Evolutionary conservation across 2,888 invertebrate genomes (phyloP), one percentile per base, ranked within the genome.

Genomic region (Agrochola macilenta): DNA sequence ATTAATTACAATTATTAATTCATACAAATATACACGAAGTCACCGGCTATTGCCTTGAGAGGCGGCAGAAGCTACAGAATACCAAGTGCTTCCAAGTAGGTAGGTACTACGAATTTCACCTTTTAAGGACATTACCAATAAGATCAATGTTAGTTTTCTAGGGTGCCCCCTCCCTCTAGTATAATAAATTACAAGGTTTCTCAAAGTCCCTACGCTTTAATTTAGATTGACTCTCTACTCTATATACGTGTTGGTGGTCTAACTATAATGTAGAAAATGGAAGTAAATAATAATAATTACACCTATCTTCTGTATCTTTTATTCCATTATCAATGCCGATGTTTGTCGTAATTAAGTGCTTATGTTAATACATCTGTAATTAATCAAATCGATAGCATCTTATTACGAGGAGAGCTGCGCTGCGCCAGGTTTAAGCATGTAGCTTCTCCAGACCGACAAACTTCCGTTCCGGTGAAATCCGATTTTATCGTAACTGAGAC

Each of bases 391-490:
- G 79, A 82, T 81, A 68, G 69, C 71, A 81, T 80, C 69, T 76
- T 72, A 86, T 80, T 85, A 86, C 71, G 52, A 46, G 1, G 54
- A 49, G 20, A 61, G 76, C 77, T 69, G 72, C 60, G 68, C 61
- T 60, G 68, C 17, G 52, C 23, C 20, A 66, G 84, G 82, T 81
- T 82, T 82, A 78, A 79, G 79, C 49, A 20, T 52, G 17, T 76
- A 69, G 78, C 78, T 81, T 78, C 76, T 69, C 74, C 78, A 66
- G 83, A 76, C 79, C 88, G 85, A 84, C 85, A 87, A 89, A 89
- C 84, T 89, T 90, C 86, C 84, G 92, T 90, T 90, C 84, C 90
- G 89, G 90, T 90, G 85, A 88, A 91, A 90, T 89, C 82, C 81
- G 84, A 87, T 88, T 88, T 88, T 85, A 88, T 89, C 87, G 86